These are phyloP conservation scores for Cylindroiulus punctatus DNA, from an alignment of 2,888 invertebrate species.

Conservation along the genomic window DNA sequence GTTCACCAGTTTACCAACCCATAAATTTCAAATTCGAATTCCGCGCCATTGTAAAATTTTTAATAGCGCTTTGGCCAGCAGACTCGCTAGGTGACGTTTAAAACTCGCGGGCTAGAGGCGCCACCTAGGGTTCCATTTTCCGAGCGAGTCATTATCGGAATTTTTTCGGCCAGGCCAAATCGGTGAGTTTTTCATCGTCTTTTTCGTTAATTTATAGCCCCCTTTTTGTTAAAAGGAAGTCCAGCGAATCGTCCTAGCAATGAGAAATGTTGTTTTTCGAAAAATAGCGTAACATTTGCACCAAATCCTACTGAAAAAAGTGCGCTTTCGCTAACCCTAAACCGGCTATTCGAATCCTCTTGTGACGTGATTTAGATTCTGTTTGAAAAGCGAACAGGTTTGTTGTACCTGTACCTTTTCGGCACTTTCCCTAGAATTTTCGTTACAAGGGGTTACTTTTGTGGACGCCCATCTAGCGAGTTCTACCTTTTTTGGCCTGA, in stretches of 20 bases:
- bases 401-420: background rate
- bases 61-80: background rate
- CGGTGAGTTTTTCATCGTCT: background rate
- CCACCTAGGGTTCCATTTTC: background rate
- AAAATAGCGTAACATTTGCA: background rate
- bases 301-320: background rate
- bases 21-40: background rate
- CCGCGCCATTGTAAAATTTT: background rate
- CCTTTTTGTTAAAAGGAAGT: background rate
- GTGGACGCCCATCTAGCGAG: background rate
- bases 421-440: background rate
- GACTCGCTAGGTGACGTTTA: background rate
- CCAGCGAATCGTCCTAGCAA: background rate
- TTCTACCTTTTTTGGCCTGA: background rate
- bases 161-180: background rate
- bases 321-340: background rate
- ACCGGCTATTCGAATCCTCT: background rate
- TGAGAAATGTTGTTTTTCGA: background rate
- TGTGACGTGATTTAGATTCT: conserved; percentile 5
- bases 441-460: background rate
- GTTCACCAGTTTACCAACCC: background rate
- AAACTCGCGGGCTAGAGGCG: background rate
- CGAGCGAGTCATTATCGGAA: background rate
- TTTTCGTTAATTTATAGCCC: background rate
- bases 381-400: background rate